phyloP scores from a whole-genome alignment of 2,113 vertebrate species.

The Tiliqua scincoides region DNA sequence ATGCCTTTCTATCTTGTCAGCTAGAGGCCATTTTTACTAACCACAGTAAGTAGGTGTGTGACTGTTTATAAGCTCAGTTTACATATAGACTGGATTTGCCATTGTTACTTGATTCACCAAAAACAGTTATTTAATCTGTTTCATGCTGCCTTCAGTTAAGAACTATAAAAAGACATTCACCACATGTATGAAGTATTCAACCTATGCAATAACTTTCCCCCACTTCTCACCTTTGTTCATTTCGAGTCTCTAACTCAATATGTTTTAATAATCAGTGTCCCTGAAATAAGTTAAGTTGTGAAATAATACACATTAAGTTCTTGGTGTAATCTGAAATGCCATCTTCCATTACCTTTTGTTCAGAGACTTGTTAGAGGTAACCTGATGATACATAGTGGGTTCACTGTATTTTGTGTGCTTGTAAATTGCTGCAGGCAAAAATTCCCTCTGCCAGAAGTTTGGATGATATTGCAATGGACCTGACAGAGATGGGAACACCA shows the following conservation, averaged over 20 bases:
- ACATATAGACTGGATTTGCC: background rate
- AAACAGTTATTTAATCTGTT: background rate
- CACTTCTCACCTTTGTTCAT: background rate
- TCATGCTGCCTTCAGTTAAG: slow-evolving; percentile 38
- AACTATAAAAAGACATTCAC: slow-evolving; percentile 13
- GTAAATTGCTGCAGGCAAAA: slow-evolving; percentile 81
- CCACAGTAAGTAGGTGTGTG: background rate
- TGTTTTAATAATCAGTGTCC: background rate
- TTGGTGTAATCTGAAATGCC: slow-evolving; percentile 36
- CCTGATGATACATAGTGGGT: background rate
- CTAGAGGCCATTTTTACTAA: background rate
- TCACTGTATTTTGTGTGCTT: background rate
- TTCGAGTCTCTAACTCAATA: slow-evolving; percentile 1
- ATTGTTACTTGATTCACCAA: slow-evolving; percentile 14
- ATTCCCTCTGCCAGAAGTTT: slow-evolving; percentile 90
- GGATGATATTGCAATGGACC: slow-evolving; percentile 93
- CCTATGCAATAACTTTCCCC: background rate
- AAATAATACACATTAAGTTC: background rate
- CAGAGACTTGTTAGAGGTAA: slow-evolving; percentile 45
- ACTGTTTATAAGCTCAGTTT: slow-evolving; percentile 29
- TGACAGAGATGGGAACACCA: slow-evolving; percentile 85
- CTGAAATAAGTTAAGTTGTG: background rate
- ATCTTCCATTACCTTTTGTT: slow-evolving; percentile 16
- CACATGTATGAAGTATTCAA: slow-evolving; percentile 17
- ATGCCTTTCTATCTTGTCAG: background rate